Base-by-base conservation (phyloP, 2,797 vertebrate species). In the Sebastes aleutianus region DNA sequence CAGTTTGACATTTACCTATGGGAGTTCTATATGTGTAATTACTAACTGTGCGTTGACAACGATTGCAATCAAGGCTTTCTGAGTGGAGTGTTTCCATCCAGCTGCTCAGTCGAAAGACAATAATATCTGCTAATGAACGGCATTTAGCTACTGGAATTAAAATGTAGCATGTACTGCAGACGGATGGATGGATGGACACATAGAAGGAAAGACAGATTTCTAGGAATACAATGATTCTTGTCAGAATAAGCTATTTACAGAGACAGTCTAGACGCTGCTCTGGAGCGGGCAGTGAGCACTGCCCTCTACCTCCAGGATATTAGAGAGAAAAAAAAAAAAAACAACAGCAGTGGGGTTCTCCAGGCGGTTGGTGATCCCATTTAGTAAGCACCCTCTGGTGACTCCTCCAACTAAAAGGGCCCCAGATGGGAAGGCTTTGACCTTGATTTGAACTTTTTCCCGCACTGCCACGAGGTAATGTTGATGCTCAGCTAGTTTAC, bases 331-430 rank as follows among this genome's bases (percentile, higher is more conserved):
- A 70, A n/a, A 50, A 22, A 85, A 76, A 7, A 75, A 78, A 76
- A 62, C 66, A 88, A 85, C 87, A 89, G 86, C 87, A 84, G 85
- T 65, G 36, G 71, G 68, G 66, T 88, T 83, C 91, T 91, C 65
- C 73, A 88, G 90, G 91, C 92, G 82, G 83, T 91, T 86, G 87
- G 82, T 91, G 91, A 92, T 90, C 87, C 85, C 89, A 92, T 94
- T 93, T 91, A 93, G 90, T 75, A 82, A 86, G 78, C 74, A 74
- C 84, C 91, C 91, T 89, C 85, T 76, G 84, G 91, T 91, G 87
- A 92, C 82, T 93, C 87, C 73, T 88, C 82, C 71, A 88, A 90
- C 90, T 82, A 85, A 87, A 91, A 85, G 74, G 80, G 85, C 76
- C 90, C 85, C 91, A 91, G 87, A 93, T 93, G 91, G 90, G 85